Conservation (phyloP, 2,113 vertebrate genomes). For the Cacatua alba region DNA sequence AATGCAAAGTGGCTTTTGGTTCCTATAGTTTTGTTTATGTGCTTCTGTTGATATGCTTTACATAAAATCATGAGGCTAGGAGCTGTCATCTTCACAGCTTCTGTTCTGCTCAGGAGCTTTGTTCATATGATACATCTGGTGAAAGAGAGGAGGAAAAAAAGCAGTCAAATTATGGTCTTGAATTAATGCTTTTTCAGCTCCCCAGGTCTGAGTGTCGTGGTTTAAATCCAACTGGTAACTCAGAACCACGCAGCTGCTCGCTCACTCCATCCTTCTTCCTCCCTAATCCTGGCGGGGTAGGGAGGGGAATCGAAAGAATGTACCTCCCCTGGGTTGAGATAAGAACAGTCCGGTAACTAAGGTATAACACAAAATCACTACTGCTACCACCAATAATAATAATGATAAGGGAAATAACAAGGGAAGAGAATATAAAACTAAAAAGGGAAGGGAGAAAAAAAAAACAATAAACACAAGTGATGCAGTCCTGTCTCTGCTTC, state of each 20-base stretch:
- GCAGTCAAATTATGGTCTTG: not conserved
- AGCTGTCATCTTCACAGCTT: not conserved
- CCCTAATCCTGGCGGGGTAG: accelerated
- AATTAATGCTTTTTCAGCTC: not conserved
- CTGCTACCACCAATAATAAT: not conserved
- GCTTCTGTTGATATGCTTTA: not conserved
- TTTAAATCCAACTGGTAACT: not conserved
- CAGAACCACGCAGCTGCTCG: not conserved
- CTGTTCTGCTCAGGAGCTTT: not conserved
- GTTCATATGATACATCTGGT: not conserved
- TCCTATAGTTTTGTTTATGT: not conserved
- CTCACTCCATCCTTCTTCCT: not conserved
- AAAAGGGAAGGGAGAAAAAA: not conserved
- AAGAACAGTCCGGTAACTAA: not conserved
- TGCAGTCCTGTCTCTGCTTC: not conserved
- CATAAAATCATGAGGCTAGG: not conserved
- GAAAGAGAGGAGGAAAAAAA: not conserved
- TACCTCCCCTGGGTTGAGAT: not conserved
- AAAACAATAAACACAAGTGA: not conserved
- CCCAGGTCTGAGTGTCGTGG: not conserved
- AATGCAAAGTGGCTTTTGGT: not conserved
- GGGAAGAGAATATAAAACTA: not conserved
- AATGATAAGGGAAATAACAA: not conserved
- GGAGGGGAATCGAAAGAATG: not conserved
- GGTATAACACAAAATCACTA: not conserved